These are phyloP conservation scores for Rhyacophila evoluta DNA, from an alignment of 2,888 invertebrate genomes.

Conservation along the genomic window DNA sequence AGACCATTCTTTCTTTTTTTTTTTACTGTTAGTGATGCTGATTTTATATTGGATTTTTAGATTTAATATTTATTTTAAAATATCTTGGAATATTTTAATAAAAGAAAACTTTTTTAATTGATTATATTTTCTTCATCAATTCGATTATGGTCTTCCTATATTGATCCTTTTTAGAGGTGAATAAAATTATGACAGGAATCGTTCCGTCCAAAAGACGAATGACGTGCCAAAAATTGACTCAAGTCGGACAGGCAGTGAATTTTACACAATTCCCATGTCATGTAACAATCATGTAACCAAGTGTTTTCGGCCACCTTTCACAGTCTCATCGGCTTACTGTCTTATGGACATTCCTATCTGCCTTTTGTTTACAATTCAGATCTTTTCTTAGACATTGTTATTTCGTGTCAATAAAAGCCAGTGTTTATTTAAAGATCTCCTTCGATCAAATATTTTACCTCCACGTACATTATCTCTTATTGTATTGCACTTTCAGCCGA, in stretches of 20 bases:
- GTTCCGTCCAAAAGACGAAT: conserved; percentile 39
- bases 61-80: too few relatives aligned
- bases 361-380: conserved; percentile 21
- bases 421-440: not conserved
- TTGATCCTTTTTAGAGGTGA: conserved; percentile 34
- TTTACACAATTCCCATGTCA: conserved; percentile 30
- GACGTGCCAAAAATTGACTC: conserved; percentile 45
- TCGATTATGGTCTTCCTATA: not conserved
- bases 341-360: conserved; percentile 22
- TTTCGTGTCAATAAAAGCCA: not conserved
- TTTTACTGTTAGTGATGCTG: too few relatives aligned
- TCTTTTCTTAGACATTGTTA: not conserved
- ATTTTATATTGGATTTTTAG: too few relatives aligned
- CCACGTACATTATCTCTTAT: not conserved
- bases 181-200: conserved; percentile 35
- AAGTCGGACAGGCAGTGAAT: not conserved
- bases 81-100: too few relatives aligned
- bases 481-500: not conserved
- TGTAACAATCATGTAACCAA: conserved; percentile 15
- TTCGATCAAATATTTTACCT: not conserved
- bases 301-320: conserved; percentile 24
- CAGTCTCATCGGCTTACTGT: conserved; percentile 4
- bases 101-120: too few relatives aligned
- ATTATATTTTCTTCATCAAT: too few relatives aligned
- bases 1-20: too few relatives aligned